Conservation (phyloP, 2,113 vertebrate genomes). For the Thunnus maccoyii region DNA sequence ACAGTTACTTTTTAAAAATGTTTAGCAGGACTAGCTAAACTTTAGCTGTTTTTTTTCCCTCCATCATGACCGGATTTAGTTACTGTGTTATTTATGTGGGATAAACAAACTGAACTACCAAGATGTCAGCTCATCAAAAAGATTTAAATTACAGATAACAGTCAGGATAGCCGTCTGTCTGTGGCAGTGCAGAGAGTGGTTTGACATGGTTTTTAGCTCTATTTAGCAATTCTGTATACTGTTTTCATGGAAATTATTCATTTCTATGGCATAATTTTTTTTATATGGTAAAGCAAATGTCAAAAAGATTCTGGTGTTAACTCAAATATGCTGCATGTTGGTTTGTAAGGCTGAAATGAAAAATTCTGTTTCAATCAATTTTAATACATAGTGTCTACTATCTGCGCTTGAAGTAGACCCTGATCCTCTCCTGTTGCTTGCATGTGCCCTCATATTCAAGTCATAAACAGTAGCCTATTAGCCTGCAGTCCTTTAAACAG, state of each 20-base stretch:
- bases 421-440: constrained; percentile 18
- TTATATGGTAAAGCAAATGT: constrained; percentile 34
- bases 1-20: neutral
- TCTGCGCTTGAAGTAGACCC: neutral
- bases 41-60: neutral
- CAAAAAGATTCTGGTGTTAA: constrained; percentile 23
- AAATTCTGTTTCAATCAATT: constrained; percentile 34
- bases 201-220: constrained; percentile 2
- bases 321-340: constrained; percentile 33
- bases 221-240: constrained; percentile 19
- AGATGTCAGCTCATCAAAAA: neutral
- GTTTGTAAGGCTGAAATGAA: constrained; percentile 20
- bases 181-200: constrained; percentile 11
- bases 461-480: constrained; percentile 69
- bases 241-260: constrained; percentile 27
- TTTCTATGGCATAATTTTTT: constrained; percentile 32
- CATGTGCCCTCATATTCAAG: constrained; percentile 31
- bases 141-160: neutral
- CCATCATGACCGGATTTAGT: neutral
- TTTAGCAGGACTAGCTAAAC: neutral
- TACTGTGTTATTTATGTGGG: too few relatives aligned
- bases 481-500: constrained; percentile 54
- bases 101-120: neutral
- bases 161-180: neutral
- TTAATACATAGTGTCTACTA: neutral